A percentile compares a stretch with the other conserved stretches of the same genome.
Evolutionary conservation across 2,113 vertebrate genomes (phyloP).

Genomic region (Prochilodus magdalenae): DNA sequence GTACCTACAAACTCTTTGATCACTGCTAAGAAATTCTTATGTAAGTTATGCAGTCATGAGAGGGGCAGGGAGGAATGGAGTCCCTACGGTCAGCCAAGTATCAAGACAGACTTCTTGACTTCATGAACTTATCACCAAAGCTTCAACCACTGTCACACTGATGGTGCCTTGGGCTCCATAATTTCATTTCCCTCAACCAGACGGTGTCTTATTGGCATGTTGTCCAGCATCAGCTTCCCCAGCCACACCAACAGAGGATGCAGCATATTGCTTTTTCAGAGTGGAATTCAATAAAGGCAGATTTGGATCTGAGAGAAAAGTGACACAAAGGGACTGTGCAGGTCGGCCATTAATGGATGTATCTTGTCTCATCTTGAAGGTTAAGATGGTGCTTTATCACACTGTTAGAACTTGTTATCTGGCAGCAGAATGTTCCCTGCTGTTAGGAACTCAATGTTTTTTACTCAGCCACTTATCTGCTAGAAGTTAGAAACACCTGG

Average conservation of each 20-base stretch:
- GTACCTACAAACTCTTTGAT: no score
- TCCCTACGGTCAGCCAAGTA: no score
- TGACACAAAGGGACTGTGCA: slow-evolving; percentile 42
- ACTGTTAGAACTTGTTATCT: slow-evolving; percentile 41
- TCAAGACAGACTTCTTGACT: no score
- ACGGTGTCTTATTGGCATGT: slow-evolving; percentile 49
- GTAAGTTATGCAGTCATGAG: no score
- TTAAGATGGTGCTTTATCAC: slow-evolving; percentile 31
- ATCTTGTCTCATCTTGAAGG: slow-evolving; percentile 45
- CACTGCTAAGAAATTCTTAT: no score
- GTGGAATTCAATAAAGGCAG: slow-evolving; percentile 48
- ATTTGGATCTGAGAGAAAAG: slow-evolving; percentile 49
- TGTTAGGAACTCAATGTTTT: slow-evolving; percentile 16
- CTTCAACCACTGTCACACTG: background rate
- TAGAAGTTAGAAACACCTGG: background rate
- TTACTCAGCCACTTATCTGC: slow-evolving; percentile 26
- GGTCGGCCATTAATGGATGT: slow-evolving; percentile 47
- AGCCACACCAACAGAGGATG: slow-evolving; percentile 27
- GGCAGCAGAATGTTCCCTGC: slow-evolving; percentile 2
- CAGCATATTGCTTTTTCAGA: slow-evolving; percentile 23
- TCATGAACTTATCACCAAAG: no score
- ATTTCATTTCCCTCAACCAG: slow-evolving; percentile 45
- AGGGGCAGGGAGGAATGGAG: no score
- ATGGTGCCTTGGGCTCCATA: background rate
- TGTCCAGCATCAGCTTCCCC: slow-evolving; percentile 40